phyloP scores from a whole-genome alignment of 2,797 vertebrate species.

The Muscicapa comitata region DNA sequence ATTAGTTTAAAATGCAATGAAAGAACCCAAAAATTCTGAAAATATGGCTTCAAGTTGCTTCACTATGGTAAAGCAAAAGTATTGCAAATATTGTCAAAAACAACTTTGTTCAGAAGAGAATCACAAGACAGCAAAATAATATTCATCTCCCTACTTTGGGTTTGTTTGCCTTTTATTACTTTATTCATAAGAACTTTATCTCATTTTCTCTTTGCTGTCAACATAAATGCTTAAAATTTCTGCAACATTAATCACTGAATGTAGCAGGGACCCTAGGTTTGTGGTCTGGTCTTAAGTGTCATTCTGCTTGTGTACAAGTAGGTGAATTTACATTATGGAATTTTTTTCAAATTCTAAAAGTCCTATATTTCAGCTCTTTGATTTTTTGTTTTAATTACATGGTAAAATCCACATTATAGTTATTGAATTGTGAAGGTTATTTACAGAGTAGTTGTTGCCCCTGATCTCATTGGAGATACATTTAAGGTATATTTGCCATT shows the following conservation, averaged over 20 bases:
- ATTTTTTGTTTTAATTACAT: background rate
- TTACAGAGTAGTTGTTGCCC: background rate
- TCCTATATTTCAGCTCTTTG: background rate
- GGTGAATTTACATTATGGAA: background rate
- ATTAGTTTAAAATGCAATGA: background rate
- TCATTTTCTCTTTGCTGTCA: background rate
- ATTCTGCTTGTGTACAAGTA: background rate
- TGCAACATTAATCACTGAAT: background rate
- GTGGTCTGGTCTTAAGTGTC: background rate
- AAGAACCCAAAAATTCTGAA: background rate
- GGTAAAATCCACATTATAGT: background rate
- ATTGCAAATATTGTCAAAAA: background rate
- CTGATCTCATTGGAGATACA: background rate
- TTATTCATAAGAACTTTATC: background rate
- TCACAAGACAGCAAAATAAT: background rate
- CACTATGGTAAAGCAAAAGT: background rate
- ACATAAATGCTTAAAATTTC: background rate
- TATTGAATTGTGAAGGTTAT: background rate
- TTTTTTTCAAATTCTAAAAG: background rate
- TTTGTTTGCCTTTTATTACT: background rate
- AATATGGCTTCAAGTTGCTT: background rate
- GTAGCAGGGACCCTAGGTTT: background rate
- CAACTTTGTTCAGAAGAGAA: background rate
- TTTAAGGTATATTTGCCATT: background rate
- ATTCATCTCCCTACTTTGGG: fast-evolving